Evolutionary conservation across 2,113 vertebrate species (phyloP).

Genomic region (Actinemys pallida): DNA sequence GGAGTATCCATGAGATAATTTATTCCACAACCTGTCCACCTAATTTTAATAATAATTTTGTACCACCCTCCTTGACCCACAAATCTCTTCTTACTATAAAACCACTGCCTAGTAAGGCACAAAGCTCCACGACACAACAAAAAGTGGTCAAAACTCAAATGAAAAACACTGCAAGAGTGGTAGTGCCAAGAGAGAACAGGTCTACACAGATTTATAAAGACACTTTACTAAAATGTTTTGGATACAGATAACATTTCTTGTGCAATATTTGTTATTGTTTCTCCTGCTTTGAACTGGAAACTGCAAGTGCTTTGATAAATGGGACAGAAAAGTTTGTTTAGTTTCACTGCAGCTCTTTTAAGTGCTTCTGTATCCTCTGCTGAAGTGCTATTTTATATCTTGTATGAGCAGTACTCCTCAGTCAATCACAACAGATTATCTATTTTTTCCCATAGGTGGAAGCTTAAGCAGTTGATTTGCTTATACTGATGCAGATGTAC

Average conservation of each 20-base stretch:
- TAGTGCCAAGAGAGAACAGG: conserved; percentile 3
- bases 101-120: background rate
- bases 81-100: conserved; percentile 1
- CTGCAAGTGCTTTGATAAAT: conserved; percentile 39
- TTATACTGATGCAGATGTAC: background rate
- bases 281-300: conserved; percentile 47
- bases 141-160: background rate
- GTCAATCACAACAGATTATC: background rate
- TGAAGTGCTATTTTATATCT: background rate
- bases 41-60: conserved; percentile 43
- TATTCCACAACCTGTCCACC: background rate
- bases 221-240: conserved; percentile 54
- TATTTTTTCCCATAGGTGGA: background rate
- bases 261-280: conserved; percentile 67
- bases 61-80: conserved; percentile 16
- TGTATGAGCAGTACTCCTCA: rapidly evolving
- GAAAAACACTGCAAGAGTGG: background rate
- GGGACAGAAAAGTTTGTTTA: background rate
- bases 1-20: background rate
- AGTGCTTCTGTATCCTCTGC: background rate
- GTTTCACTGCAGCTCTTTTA: conserved; percentile 2
- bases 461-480: background rate
- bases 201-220: conserved; percentile 35
- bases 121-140: background rate
- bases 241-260: conserved; percentile 48